Evolutionary conservation across 2,113 vertebrate genomes (phyloP).

Genomic region (Nestor notabilis): DNA sequence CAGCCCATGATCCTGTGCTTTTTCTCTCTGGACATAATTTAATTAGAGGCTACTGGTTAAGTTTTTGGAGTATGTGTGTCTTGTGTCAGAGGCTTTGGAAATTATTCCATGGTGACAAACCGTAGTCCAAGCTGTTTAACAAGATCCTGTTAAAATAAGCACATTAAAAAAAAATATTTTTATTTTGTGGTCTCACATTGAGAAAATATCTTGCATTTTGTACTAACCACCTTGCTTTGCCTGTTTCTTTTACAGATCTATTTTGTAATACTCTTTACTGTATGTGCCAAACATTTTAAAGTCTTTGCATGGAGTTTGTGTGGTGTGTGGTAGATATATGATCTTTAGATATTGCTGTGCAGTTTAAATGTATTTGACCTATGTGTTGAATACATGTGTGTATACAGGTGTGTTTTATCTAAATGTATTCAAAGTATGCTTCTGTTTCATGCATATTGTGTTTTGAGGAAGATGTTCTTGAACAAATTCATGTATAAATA

Average conservation of each 20-base stretch:
- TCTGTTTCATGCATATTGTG: background rate
- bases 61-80: rapidly evolving
- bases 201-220: background rate
- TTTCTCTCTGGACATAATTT: background rate
- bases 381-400: rapidly evolving
- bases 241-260: conserved; percentile 73
- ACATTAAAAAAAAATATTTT: background rate
- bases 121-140: background rate
- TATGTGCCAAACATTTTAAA: conserved; percentile 70
- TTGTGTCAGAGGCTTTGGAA: background rate
- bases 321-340: conserved; percentile 10
- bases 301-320: conserved; percentile 43
- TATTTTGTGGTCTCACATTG: background rate
- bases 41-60: background rate
- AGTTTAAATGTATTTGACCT: background rate
- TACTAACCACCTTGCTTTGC: conserved; percentile 8
- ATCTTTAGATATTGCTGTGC: background rate
- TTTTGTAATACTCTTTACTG: conserved; percentile 86
- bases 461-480: background rate
- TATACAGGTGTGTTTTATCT: background rate
- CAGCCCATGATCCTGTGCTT: background rate
- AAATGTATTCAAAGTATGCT: background rate
- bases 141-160: background rate
- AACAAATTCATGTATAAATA: background rate
- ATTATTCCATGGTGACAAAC: background rate